Percentiles rank a stretch among this genome's conserved stretches.
These are phyloP conservation scores for Grus americana DNA, from an alignment of 2,113 vertebrate genomes.

Conservation along the genomic window DNA sequence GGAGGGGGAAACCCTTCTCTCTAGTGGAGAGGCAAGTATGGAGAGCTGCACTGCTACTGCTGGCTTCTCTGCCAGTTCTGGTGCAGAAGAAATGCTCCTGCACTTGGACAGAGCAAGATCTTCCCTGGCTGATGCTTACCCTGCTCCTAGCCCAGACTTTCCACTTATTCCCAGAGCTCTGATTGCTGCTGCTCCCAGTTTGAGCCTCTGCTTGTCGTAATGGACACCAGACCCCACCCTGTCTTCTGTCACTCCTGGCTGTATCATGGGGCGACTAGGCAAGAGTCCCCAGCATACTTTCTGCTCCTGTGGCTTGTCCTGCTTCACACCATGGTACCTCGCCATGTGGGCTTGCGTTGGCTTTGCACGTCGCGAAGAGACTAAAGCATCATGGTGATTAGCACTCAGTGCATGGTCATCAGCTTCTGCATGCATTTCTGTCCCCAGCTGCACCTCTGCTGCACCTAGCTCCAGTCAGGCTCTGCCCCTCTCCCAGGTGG, in stretches of 20 bases:
- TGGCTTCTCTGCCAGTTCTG: background rate
- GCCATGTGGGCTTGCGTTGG: accelerated
- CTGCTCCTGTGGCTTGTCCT: background rate
- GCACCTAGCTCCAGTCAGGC: background rate
- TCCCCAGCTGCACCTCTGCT: background rate
- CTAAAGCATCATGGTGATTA: background rate
- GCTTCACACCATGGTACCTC: background rate
- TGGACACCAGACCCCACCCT: accelerated
- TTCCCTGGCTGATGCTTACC: background rate
- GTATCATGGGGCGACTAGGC: background rate
- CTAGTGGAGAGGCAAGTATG: background rate
- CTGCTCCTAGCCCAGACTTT: background rate
- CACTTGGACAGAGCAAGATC: background rate
- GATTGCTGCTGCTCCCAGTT: background rate
- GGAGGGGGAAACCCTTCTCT: background rate
- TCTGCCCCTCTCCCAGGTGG: background rate
- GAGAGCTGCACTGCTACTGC: background rate
- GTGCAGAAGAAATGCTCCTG: background rate
- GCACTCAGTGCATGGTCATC: background rate
- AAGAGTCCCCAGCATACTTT: background rate
- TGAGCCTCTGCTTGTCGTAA: background rate
- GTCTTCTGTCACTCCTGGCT: background rate
- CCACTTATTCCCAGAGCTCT: background rate
- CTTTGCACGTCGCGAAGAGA: background rate
- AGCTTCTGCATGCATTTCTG: background rate